Evolutionary conservation across 2,797 vertebrate species (phyloP), one percentile per base, ranked within the genome.

Genomic region (Pogoniulus pusillus): DNA sequence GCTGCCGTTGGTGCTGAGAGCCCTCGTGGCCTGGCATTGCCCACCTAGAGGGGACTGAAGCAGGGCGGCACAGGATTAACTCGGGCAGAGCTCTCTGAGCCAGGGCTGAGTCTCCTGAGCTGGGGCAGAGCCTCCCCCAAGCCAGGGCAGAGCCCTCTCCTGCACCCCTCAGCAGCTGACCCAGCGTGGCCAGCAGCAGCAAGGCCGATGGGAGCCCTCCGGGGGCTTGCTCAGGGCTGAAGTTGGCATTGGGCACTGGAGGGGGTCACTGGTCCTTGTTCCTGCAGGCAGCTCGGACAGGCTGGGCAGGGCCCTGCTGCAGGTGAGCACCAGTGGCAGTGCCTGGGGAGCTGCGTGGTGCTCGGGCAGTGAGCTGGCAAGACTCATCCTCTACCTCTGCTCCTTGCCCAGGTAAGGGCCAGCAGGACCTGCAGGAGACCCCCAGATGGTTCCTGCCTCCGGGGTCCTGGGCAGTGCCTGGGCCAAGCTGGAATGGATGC

Each of bases 341-440:
- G 96, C 96, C 71, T 99, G 98, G 98, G 95, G 89, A 4, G 97
- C 97, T 0, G 80, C 97, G 2, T 97, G 97, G 75, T 97, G 98
- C 77, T 98, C 98, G 0, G 93, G 96, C 24, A 78, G 95, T 0
- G 98, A 97, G 80, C 91, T 99, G 81, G 97, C 97, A 4, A 97
- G 93, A 72, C 96, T 99, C 70, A 79, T 99, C 19, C 98, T 98
- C 73, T 98, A 97, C 90, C 94, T 99, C 71, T 97, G 98, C 94
- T 96, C 97, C 85, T 95, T 99, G 77, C 97, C 98, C 83, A 99
- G 99, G 99, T 99, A 97, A 97, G 95, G 24, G 27, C 62, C 51
- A 37, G 22, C 51, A 49, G 82, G 10, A 41, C 19, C 66, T 35
- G 68, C 10, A 7, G 4, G 58, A 16, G 27, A 55, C 16, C 15